A percentile compares a stretch with the other conserved stretches of the same genome.
phyloP scores from a whole-genome alignment of 2,113 vertebrate genomes.

The Salvator merianae region DNA sequence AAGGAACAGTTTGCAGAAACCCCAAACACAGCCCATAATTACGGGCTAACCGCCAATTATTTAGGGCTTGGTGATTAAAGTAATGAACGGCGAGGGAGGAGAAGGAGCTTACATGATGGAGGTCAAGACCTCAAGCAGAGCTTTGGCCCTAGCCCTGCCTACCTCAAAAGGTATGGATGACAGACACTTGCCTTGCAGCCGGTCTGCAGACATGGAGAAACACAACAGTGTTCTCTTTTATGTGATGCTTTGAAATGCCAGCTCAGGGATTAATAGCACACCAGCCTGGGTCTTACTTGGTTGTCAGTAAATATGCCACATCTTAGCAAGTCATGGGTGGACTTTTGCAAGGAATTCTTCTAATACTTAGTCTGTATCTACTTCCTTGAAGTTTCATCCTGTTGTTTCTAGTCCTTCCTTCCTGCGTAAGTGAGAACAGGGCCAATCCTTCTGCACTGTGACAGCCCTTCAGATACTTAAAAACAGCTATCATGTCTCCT shows the following conservation, averaged over 20 bases:
- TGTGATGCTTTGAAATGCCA: neutral
- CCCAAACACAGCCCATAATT: conserved; percentile 70
- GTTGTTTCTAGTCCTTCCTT: no score
- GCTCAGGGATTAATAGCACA: neutral
- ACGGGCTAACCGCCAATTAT: conserved; percentile 70
- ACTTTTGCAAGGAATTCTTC: neutral
- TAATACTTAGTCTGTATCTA: no score
- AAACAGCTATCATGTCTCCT: no score
- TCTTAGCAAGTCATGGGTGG: neutral
- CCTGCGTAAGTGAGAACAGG: no score
- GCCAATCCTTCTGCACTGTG: no score
- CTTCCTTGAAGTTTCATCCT: no score
- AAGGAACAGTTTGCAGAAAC: conserved; percentile 61
- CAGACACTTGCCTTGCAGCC: conserved; percentile 62
- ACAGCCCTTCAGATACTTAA: no score
- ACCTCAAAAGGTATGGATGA: conserved; percentile 63
- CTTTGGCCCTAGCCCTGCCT: conserved; percentile 40
- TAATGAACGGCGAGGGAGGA: conserved; percentile 65
- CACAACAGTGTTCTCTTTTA: conserved; percentile 21
- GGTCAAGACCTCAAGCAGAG: conserved; percentile 66
- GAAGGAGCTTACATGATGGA: conserved; percentile 67
- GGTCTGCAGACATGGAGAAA: conserved; percentile 52
- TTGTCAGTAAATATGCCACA: neutral
- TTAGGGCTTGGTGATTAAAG: conserved; percentile 71
- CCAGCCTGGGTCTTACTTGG: neutral